Base-by-base conservation (phyloP, 1,140 invertebrate species). In the Nephotettix cincticeps region DNA sequence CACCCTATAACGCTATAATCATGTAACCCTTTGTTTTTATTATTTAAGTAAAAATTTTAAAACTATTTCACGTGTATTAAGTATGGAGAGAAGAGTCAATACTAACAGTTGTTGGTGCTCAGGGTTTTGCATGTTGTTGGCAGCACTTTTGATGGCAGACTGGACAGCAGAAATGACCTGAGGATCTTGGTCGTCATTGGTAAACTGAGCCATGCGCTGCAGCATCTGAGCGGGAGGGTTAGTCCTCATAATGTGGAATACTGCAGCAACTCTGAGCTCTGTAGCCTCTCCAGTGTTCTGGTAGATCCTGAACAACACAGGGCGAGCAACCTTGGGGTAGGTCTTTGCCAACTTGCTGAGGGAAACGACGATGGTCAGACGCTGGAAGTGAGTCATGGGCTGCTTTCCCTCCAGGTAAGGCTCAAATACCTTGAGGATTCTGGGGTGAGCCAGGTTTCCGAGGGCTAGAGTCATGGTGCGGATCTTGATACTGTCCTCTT, bases 171-270 rank as follows among this genome's bases (percentile, higher is more conserved):
- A 82, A 68, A 84, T 86, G 0, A 92, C 89, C 27, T 90, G 83
- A 25, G 83, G 79, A 75, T 83, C 86, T 0, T 79, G 80, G 74
- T 92, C 90, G 36, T 82, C 77, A 70, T 89, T 85, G 1, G 89
- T 91, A 77, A 84, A 86, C 72, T 86, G 75, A 51, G 90, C 90
- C 85, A 92, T 89, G 45, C 83, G 81, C 79, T 89, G 86, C 73
- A 91, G 84, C 83, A 90, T 88, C 6, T 77, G 78, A n/a, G 80
- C 75, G 0, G 88, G 82, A 14, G 90, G 89, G 45, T 85, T 80
- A 30, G 85, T 82, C 54, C 80, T 82, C 79, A 90, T 85, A 29
- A 87, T 63, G 14, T 84, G 79, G 29, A 82, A 84, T 11, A 90
- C 85, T 43, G 90, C 89, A 51, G 86, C 85, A 27, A 85, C 84